Percentiles rank a stretch among this genome's conserved stretches.
phyloP scores from a whole-genome alignment of 2,113 vertebrate genomes.

The Callocephalon fimbriatum region DNA sequence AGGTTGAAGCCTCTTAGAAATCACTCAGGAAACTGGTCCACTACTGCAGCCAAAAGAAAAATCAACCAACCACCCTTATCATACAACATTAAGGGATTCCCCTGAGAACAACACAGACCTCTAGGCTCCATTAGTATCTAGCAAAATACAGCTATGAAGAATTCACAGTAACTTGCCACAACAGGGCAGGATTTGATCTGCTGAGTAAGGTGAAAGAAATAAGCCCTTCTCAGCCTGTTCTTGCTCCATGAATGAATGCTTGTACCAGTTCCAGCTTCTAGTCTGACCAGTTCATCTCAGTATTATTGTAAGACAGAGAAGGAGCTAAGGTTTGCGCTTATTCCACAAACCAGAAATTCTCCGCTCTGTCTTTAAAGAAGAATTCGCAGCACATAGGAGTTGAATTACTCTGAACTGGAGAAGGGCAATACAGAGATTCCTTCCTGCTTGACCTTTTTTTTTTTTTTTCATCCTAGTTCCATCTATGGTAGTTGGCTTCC shows the following conservation, averaged over 20 bases:
- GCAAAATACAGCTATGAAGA: background rate
- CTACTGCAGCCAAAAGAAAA: background rate
- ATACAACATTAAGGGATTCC: background rate
- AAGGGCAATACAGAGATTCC: accelerated
- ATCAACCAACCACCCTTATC: background rate
- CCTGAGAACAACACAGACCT: background rate
- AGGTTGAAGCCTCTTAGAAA: background rate
- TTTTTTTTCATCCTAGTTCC: background rate
- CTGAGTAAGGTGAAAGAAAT: background rate
- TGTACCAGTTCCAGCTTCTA: background rate
- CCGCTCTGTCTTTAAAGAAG: background rate
- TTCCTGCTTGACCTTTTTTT: background rate
- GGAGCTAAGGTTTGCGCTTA: background rate
- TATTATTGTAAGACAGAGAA: background rate
- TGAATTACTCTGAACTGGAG: background rate
- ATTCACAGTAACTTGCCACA: background rate
- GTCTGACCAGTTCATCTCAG: background rate
- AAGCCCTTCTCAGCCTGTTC: background rate
- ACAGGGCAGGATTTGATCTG: background rate
- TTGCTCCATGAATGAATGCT: background rate
- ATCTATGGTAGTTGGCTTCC: background rate
- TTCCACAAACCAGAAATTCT: background rate
- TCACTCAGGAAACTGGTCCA: background rate
- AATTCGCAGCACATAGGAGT: background rate
- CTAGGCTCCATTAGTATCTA: background rate